phyloP scores from a whole-genome alignment of 2,797 vertebrate genomes.

The Enteromius trimaculatus region DNA sequence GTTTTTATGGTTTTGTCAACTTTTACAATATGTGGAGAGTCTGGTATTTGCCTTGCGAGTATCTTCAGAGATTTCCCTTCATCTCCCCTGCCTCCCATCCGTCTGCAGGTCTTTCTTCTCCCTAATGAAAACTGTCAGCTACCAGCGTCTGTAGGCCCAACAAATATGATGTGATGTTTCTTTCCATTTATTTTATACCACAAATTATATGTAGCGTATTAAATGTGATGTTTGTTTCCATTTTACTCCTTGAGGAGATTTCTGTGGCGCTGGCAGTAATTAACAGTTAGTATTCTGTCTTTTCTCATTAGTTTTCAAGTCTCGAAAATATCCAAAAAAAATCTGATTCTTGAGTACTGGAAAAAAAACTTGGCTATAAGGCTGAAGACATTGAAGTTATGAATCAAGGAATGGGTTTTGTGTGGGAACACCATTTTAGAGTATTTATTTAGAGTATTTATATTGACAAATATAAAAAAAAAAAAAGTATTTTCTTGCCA shows the following conservation, averaged over 20 bases:
- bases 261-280: conserved; percentile 31
- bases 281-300: conserved; percentile 42
- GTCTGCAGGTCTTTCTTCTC: not conserved
- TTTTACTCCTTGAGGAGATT: conserved; percentile 35
- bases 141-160: conserved; percentile 28
- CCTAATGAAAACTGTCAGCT: conserved; percentile 52
- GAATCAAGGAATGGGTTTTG: not conserved
- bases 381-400: not conserved
- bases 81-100: conserved; percentile 7
- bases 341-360: conserved; percentile 6
- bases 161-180: conserved; percentile 57
- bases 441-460: not conserved
- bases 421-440: not conserved
- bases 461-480: not conserved
- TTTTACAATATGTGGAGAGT: conserved; percentile 33
- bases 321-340: conserved; percentile 35
- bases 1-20: conserved; percentile 20
- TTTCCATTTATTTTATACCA: conserved; percentile 62
- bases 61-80: conserved; percentile 24
- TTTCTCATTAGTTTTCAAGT: conserved; percentile 34
- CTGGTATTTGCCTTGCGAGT: not conserved
- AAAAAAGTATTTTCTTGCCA: not conserved
- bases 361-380: not conserved
- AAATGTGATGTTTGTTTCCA: conserved; percentile 43
- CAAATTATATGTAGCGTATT: conserved; percentile 42